Base-by-base conservation (phyloP, 2,888 invertebrate species). In the Lithophane ornitopus region DNA sequence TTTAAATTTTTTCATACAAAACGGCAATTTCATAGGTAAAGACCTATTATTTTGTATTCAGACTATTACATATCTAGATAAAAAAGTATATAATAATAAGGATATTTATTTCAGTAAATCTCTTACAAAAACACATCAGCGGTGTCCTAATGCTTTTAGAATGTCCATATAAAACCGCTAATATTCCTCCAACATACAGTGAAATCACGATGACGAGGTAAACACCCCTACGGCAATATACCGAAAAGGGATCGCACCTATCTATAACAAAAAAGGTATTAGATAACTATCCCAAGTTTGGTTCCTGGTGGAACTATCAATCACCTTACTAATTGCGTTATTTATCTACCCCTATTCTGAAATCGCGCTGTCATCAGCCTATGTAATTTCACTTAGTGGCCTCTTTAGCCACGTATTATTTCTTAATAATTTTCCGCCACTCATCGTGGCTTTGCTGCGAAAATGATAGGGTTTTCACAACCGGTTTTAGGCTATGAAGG, bases 311-410 rank as follows among this genome's bases (percentile, higher is more conserved):
- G 82, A 90, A 92, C 94, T 93, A 95, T 95, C 94, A 94, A 95
- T 95, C 95, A 95, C 92, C 91, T 92, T 88, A 88, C 94, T 94
- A 94, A 94, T 94, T 94, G 92, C 89, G 91, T 94, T 94, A 95
- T 94, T 94, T 94, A 94, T 94, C 93, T 94, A 94, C 93, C 91
- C 92, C 89, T 85, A 83, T 91, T 89, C 91, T 88, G 90, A 93
- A 94, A 92, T 87, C 85, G 94, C 94, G 89, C 84, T 93, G 94
- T 95, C 95, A 95, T 94, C 94, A 89, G 86, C 89, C 93, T 92
- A 92, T 94, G 94, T 94, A 94, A 94, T 95, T 94, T 94, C 93
- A 93, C 93, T 94, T 94, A 95, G 94, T 93, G 92, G 89, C 90
- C 91, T 92, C 91, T 91, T 93, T 90, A 91, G 88, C 82, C 81